Evolutionary conservation across 2,888 invertebrate genomes (phyloP).

Genomic region (Rhabditoides inermis): DNA sequence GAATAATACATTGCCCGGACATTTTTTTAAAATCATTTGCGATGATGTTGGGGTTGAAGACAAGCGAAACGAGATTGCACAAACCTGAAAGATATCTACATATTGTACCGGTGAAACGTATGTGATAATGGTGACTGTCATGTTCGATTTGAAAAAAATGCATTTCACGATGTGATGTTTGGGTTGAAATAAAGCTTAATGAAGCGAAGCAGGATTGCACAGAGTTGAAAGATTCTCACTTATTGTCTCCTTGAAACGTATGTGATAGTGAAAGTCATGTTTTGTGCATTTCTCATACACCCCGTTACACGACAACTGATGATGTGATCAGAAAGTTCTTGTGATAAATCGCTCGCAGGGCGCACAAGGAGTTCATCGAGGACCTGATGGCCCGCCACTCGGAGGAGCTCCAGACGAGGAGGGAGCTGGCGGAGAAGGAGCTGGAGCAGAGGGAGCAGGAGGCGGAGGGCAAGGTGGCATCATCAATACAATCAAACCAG

Average conservation of each 20-base stretch:
- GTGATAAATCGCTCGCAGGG: slow-evolving; percentile 8
- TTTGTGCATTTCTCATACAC: no score
- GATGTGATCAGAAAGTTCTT: neutral
- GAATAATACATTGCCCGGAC: no score
- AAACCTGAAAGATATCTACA: no score
- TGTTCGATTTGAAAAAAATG: no score
- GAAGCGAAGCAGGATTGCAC: no score
- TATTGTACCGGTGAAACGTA: no score
- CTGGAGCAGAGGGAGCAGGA: slow-evolving; percentile 6
- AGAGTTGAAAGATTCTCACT: neutral
- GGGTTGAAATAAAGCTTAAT: no score
- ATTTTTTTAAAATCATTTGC: neutral
- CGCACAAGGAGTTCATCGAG: slow-evolving; percentile 34
- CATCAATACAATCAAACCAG: no score
- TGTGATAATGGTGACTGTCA: no score
- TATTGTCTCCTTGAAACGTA: neutral
- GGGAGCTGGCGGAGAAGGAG: slow-evolving; percentile 9
- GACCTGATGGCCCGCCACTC: slow-evolving; percentile 23
- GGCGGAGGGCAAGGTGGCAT: slow-evolving; percentile 11
- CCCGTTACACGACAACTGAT: neutral
- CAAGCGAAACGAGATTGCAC: no score
- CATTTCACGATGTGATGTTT: no score
- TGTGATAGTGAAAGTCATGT: neutral
- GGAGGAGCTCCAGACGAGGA: slow-evolving; percentile 23
- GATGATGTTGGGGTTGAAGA: no score